A percentile compares a stretch with the other conserved stretches of the same genome.
phyloP scores from a whole-genome alignment of 1,140 invertebrate species.

The Pinna nobilis region DNA sequence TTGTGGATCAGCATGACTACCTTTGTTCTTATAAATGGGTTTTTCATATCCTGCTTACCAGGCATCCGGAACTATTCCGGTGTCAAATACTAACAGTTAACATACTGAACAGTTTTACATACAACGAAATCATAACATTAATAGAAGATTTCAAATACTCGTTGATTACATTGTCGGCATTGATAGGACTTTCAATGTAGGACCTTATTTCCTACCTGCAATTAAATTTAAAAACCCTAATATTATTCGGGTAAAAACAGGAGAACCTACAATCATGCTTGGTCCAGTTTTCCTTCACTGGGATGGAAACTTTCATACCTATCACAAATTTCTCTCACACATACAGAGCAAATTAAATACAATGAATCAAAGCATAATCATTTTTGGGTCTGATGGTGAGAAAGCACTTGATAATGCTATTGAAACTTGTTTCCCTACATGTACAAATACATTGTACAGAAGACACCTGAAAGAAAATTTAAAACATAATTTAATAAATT shows the following conservation, averaged over 20 bases:
- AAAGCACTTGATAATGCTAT: conserved; percentile 32
- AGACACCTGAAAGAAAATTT: conserved; percentile 34
- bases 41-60: background rate
- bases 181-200: conserved; percentile 35
- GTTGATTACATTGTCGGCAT: conserved; percentile 22
- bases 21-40: background rate
- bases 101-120: no score
- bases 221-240: conserved; percentile 26
- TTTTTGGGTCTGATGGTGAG: conserved; percentile 31
- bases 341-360: background rate
- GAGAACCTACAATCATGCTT: conserved; percentile 6
- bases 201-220: conserved; percentile 19
- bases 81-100: background rate
- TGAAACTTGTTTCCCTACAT: background rate
- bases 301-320: conserved; percentile 4
- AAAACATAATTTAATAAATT: conserved; percentile 11
- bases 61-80: background rate
- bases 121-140: no score
- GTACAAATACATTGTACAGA: background rate
- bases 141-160: no score
- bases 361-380: conserved; percentile 2
- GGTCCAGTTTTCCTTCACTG: conserved; percentile 32
- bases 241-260: background rate
- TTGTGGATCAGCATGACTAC: no score
- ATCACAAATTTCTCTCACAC: conserved; percentile 14